Evolutionary conservation across 1,140 invertebrate species (phyloP).

Genomic region (Adoxophyes honmai): DNA sequence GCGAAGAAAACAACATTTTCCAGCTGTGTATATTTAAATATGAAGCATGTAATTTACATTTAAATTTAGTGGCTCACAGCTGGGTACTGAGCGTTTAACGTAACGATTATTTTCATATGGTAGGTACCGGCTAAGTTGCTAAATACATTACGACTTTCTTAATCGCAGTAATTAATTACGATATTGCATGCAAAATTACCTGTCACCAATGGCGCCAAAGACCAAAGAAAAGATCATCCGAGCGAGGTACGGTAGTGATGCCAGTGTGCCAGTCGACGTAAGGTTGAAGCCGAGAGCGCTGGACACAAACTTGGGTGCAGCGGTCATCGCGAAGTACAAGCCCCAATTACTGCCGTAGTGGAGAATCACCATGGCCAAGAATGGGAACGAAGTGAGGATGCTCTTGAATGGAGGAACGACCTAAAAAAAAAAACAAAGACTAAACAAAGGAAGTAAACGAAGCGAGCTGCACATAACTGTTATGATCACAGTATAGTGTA

Average conservation of each 20-base stretch:
- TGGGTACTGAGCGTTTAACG: background rate
- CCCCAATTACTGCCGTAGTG: conserved; percentile 89
- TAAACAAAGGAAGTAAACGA: background rate
- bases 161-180: too few relatives aligned
- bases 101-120: too few relatives aligned
- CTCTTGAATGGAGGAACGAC: conserved; percentile 77
- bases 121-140: too few relatives aligned
- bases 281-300: conserved; percentile 91
- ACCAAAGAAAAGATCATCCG: conserved; percentile 81
- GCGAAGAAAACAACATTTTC: background rate
- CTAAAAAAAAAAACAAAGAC: conserved; percentile 42
- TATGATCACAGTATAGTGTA: too few relatives aligned
- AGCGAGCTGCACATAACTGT: too few relatives aligned
- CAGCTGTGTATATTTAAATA: background rate
- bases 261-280: conserved; percentile 82
- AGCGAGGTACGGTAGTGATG: conserved; percentile 83
- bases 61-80: background rate
- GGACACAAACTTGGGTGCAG: conserved; percentile 93
- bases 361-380: conserved; percentile 81
- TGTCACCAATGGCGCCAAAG: conserved; percentile 84
- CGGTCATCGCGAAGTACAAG: conserved; percentile 89
- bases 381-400: conserved; percentile 82
- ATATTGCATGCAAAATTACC: conserved; percentile 26
- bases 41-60: background rate
- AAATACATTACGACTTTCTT: too few relatives aligned